Evolutionary conservation across 1,140 invertebrate genomes (phyloP), one percentile per base, ranked within the genome.

Genomic region (Luehdorfia chinensis): DNA sequence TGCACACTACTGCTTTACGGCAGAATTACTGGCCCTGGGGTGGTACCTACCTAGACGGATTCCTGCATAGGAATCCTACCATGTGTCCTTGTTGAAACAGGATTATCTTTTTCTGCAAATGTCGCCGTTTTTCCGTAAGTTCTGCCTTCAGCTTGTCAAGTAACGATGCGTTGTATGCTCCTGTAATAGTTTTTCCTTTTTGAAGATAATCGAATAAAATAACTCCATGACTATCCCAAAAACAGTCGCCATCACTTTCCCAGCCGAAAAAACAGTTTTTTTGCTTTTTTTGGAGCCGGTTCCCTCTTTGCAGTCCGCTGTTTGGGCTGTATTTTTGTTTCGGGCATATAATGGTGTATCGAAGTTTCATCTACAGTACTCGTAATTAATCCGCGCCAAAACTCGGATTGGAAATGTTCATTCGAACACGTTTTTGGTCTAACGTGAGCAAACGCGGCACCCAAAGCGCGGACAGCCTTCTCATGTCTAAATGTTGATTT

Each of bases 311-410:
- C 39, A 66, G 39, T 51, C 61, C 50, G 66, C 41, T 63, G 54
- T 59, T 69, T 68, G 11, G 14, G 15, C 47, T 83, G 66, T 50
- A 61, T 78, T 45, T 75, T 78, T 12, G 64, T 33, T 14, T 33
- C 31, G 30, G 69, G 31, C 6, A n/a, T 15, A 13, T 33, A 5
- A 6, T 16, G 7, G 50, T 80, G 66, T 12, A 76, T 66, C 74
- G 62, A 80, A 21, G 64, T 75, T 73, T 78, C 60, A 48, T 78
- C 66, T 4, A 66, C 59, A 32, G n/a, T n/a, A n/a, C n/a, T n/a
- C n/a, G 72, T 77, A 11, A 56, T 16, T 9, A 44, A 44, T 53
- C 51, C 41, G 19, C 23, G 50, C 48, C 65, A 62, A 63, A 75
- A 67, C 48, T 39, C 44, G 48, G 43, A 61, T 69, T 61, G 34